Conservation (phyloP, 2,888 invertebrate genomes). For the Hydraecia micacea region DNA sequence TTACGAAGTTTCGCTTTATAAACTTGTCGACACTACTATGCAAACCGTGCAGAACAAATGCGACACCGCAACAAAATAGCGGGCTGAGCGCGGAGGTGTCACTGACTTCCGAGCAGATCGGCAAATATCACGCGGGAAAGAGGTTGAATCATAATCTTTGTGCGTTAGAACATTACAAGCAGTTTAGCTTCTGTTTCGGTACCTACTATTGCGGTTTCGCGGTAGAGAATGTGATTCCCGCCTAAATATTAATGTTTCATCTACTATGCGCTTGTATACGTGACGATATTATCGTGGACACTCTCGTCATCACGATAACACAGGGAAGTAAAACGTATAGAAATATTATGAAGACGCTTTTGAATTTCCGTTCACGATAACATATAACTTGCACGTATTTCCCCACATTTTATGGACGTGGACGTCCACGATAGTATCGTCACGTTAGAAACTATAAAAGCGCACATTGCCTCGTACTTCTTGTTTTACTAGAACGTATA, state of each 20-base stretch:
- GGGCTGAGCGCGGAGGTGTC: no score
- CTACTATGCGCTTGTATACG: not conserved
- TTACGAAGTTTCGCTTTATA: not conserved
- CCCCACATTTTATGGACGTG: not conserved
- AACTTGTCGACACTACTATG: no score
- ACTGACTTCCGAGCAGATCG: no score
- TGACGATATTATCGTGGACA: not conserved
- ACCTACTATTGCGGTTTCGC: not conserved
- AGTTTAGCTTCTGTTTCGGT: not conserved
- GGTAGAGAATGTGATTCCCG: no score
- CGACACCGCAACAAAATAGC: no score
- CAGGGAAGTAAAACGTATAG: no score
- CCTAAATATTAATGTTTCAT: not conserved
- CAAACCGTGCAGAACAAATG: no score
- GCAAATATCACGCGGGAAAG: no score
- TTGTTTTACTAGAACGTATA: not conserved
- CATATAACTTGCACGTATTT: not conserved
- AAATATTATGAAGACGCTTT: not conserved
- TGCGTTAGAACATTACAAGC: not conserved
- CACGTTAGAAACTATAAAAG: not conserved
- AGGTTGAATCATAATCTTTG: no score
- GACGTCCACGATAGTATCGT: not conserved
- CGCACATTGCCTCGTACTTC: not conserved
- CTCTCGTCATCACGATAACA: not conserved
- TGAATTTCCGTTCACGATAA: not conserved